phyloP scores from a whole-genome alignment of 2,797 vertebrate genomes.

The Gambelia wislizenii region DNA sequence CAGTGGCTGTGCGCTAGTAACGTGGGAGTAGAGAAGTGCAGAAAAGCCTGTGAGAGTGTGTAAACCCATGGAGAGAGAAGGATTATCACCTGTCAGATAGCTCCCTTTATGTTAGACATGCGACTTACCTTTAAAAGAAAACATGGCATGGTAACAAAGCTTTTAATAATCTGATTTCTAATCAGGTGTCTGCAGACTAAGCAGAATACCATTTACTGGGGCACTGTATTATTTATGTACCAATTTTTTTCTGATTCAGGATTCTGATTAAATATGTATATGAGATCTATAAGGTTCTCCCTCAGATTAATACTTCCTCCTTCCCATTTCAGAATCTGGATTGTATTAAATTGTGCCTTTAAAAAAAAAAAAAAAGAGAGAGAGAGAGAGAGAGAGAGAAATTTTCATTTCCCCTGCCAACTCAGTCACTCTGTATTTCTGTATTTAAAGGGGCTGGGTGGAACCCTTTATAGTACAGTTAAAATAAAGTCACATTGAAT shows the following conservation, averaged over 20 bases:
- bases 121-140: background rate
- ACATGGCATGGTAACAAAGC: background rate
- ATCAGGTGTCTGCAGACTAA: background rate
- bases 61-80: background rate
- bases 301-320: background rate
- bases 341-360: background rate
- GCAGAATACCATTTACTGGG: background rate
- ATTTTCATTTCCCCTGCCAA: background rate
- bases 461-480: too few species aligned
- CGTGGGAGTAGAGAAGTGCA: background rate
- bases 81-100: too few species aligned
- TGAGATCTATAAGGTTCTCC: conserved; percentile 5
- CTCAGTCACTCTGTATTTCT: background rate
- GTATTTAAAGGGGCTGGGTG: background rate
- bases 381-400: too few species aligned
- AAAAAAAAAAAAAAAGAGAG: too few species aligned
- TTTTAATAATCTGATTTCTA: background rate
- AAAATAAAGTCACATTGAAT: background rate
- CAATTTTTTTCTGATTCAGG: conserved; percentile 13
- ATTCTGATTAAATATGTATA: conserved; percentile 28
- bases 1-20: background rate
- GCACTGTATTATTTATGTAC: conserved; percentile 24
- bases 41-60: background rate
- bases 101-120: background rate
- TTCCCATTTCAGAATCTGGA: background rate